Percentiles rank a stretch among this genome's conserved stretches.
Evolutionary conservation across 1,140 invertebrate species (phyloP).

Genomic region (Hylyphantes graminicola): DNA sequence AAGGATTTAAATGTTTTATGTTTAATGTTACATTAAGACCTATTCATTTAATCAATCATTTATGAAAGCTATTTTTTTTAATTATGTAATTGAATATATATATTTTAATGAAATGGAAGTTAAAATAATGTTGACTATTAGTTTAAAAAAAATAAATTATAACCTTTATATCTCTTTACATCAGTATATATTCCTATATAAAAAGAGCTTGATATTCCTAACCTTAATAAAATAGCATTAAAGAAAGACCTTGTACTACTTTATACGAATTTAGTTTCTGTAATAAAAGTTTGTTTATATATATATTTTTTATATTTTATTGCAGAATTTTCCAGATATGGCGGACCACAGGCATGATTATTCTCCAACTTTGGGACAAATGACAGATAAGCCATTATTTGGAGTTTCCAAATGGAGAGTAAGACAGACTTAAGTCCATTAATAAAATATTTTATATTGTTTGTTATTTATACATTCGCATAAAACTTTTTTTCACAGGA

Average conservation of each 20-base stretch:
- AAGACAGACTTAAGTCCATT: background rate
- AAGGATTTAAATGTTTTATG: too few relatives aligned
- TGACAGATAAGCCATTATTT: constrained; percentile 57
- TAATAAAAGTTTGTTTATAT: background rate
- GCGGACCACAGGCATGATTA: constrained; percentile 43
- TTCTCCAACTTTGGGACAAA: constrained; percentile 51
- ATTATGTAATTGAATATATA: too few relatives aligned
- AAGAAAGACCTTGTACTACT: background rate
- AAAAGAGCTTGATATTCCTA: too few relatives aligned
- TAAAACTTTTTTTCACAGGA: constrained; percentile 42
- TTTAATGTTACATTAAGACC: too few relatives aligned
- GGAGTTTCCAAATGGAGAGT: constrained; percentile 56
- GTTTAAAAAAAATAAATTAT: too few relatives aligned
- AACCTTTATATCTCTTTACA: too few relatives aligned
- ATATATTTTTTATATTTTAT: background rate
- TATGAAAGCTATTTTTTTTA: too few relatives aligned
- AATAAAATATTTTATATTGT: too few relatives aligned
- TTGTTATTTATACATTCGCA: background rate
- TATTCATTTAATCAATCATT: too few relatives aligned
- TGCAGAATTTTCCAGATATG: constrained; percentile 32
- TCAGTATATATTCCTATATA: too few relatives aligned
- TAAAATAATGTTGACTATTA: too few relatives aligned
- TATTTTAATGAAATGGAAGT: too few relatives aligned
- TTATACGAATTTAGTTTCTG: background rate
- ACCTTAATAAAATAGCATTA: background rate